Evolutionary conservation across 2,888 invertebrate genomes (phyloP).

Genomic region (Fragum sueziense): DNA sequence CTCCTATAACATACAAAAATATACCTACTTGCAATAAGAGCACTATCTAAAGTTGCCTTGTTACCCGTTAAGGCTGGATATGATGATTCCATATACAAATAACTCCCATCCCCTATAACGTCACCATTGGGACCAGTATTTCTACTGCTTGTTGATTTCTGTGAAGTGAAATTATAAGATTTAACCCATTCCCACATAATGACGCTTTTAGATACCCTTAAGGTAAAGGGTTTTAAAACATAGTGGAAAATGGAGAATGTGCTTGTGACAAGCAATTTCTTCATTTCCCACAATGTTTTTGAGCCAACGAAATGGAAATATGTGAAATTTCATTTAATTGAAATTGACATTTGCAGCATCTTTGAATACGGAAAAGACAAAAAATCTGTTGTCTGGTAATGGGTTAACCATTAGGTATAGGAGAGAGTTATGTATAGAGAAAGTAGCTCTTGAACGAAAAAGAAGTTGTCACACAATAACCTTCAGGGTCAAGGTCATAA

Average conservation of each 20-base stretch:
- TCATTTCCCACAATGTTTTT: background rate
- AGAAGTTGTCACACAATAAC: no score
- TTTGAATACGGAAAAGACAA: no score
- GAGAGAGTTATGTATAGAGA: no score
- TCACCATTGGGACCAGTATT: background rate
- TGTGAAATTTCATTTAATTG: background rate
- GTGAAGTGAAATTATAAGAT: background rate
- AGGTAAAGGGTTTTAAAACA: background rate
- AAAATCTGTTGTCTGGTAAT: no score
- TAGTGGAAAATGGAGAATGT: no score
- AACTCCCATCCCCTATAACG: background rate
- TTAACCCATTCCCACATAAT: no score
- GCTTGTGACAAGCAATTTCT: background rate
- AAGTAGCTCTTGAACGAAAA: no score
- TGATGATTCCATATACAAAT: constrained; percentile 12
- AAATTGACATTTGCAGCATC: background rate
- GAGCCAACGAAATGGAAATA: no score
- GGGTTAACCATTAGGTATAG: no score
- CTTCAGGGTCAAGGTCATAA: no score
- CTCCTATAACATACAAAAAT: background rate
- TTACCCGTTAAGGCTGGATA: background rate
- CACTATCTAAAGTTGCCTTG: background rate
- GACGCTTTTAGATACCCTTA: no score
- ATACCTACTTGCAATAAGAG: background rate
- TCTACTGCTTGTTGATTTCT: background rate